phyloP scores from a whole-genome alignment of 2,113 vertebrate genomes.

The Megaceryle maxima region DNA sequence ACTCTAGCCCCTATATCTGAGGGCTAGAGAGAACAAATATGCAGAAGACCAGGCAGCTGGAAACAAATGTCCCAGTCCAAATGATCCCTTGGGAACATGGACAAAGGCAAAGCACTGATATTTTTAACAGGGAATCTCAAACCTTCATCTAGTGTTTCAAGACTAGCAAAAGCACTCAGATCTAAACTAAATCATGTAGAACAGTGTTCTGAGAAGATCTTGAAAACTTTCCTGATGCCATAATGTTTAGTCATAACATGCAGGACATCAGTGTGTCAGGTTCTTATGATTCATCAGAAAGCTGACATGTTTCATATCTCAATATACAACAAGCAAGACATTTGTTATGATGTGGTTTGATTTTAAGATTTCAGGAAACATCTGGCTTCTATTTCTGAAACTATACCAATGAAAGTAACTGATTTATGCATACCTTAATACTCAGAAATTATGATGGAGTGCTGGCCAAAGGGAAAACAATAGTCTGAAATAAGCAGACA shows the following conservation, averaged over 20 bases:
- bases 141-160: neutral
- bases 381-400: neutral
- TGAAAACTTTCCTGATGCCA: neutral
- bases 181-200: neutral
- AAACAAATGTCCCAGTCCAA: neutral
- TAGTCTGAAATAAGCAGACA: neutral
- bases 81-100: neutral
- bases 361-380: neutral
- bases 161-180: neutral
- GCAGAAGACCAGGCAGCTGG: neutral
- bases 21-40: neutral
- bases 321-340: neutral
- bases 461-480: neutral
- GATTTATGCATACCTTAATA: neutral
- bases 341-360: neutral
- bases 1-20: neutral
- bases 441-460: neutral
- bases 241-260: neutral
- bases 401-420: neutral
- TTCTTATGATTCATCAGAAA: neutral
- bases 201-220: neutral
- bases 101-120: neutral
- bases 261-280: neutral
- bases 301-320: neutral
- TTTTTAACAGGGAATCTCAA: neutral